Percentiles rank a stretch among this genome's conserved stretches.
Conservation (phyloP, 1,140 invertebrate species). For the Wasmannia auropunctata region DNA sequence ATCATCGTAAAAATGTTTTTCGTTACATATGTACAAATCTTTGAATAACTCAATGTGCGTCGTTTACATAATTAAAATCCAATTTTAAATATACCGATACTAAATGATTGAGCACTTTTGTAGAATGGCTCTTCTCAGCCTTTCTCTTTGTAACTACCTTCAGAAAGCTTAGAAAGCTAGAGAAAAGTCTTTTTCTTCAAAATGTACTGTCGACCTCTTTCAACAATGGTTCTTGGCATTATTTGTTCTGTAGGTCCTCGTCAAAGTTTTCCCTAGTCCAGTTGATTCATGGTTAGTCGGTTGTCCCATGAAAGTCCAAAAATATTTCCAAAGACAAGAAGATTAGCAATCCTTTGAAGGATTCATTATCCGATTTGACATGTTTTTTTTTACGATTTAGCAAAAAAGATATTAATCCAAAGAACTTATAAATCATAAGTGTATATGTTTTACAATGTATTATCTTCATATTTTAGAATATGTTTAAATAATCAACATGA, state of each 20-base stretch:
- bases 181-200: conserved; percentile 72
- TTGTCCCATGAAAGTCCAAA: neutral
- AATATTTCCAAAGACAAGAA: neutral
- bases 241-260: conserved; percentile 27
- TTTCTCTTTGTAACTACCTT: neutral
- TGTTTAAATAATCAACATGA: neutral
- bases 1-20: neutral
- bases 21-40: neutral
- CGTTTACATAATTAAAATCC: neutral
- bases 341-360: neutral
- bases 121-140: neutral
- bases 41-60: neutral
- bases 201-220: conserved; percentile 48
- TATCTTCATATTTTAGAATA: neutral
- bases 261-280: neutral
- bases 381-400: neutral
- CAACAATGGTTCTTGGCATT: neutral
- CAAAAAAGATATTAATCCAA: neutral
- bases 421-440: neutral
- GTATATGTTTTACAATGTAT: neutral
- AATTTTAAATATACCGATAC: neutral
- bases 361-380: neutral
- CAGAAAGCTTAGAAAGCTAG: neutral
- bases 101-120: neutral
- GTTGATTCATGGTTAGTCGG: neutral